Conservation (phyloP, 2,797 vertebrate genomes). For the Aldrovandia affinis region DNA sequence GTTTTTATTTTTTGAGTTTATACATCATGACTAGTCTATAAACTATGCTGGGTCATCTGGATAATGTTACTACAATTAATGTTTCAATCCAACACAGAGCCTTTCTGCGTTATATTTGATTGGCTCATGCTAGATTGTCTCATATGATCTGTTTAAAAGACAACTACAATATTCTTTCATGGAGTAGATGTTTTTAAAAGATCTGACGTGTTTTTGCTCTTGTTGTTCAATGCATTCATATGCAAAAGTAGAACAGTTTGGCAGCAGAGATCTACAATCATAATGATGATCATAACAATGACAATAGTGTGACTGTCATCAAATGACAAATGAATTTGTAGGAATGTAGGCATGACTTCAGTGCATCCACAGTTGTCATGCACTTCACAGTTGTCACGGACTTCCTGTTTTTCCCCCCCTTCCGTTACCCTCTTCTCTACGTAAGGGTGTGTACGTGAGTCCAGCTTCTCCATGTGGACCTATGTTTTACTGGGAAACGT, state of each 20-base stretch:
- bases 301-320: not conserved
- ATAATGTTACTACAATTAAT: not conserved
- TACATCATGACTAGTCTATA: not conserved
- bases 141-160: not conserved
- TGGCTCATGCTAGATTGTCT: not conserved
- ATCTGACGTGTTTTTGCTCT: not conserved
- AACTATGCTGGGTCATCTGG: not conserved
- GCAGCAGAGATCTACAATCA: not conserved
- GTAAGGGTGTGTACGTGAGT: slow-evolving; percentile 76
- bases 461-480: slow-evolving; percentile 80
- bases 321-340: not conserved
- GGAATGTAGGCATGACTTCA: not conserved
- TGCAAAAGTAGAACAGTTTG: not conserved
- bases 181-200: not conserved
- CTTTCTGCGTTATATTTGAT: not conserved
- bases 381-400: not conserved
- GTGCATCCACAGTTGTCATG: not conserved
- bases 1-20: too few species aligned
- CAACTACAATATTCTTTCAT: not conserved
- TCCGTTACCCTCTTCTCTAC: not conserved
- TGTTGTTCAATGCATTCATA: not conserved
- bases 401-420: slow-evolving; percentile 5
- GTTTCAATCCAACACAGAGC: not conserved
- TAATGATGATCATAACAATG: not conserved
- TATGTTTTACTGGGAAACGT: slow-evolving; percentile 84